Conservation (phyloP, 2,888 invertebrate species). For the Diplolepis rosae region DNA sequence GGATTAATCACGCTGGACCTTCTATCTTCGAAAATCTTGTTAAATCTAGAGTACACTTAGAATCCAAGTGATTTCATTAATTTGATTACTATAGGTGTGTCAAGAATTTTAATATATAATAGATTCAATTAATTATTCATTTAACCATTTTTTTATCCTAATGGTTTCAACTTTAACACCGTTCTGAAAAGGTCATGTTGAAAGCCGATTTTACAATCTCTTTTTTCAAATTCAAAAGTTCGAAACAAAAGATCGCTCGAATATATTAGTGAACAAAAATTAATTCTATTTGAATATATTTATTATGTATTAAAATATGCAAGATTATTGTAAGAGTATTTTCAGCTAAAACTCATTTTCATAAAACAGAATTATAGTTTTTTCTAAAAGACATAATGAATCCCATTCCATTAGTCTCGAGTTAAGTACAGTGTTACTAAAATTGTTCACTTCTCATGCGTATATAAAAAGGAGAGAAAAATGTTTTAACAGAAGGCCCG, state of each 20-base stretch:
- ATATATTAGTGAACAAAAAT: background rate
- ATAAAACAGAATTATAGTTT: background rate
- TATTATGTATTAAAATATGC: too few relatives aligned
- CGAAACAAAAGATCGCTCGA: background rate
- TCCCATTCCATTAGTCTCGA: background rate
- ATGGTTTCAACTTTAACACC: too few relatives aligned
- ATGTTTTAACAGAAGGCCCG: background rate
- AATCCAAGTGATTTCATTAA: too few relatives aligned
- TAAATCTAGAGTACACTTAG: too few relatives aligned
- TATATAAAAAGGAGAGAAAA: background rate
- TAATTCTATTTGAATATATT: constrained; percentile 4
- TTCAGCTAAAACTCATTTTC: background rate
- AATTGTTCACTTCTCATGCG: background rate
- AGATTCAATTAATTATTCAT: too few relatives aligned
- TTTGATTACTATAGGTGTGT: too few relatives aligned
- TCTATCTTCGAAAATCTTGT: too few relatives aligned
- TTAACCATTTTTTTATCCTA: too few relatives aligned
- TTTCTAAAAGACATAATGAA: background rate
- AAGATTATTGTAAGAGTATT: background rate
- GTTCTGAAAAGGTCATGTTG: too few relatives aligned
- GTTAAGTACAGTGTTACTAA: background rate
- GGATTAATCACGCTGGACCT: too few relatives aligned
- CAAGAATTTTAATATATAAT: too few relatives aligned
- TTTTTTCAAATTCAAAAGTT: constrained; percentile 4
- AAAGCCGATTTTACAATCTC: too few relatives aligned